Conservation (phyloP, 2,888 invertebrate species). For the Quadroppia sp. region DNA sequence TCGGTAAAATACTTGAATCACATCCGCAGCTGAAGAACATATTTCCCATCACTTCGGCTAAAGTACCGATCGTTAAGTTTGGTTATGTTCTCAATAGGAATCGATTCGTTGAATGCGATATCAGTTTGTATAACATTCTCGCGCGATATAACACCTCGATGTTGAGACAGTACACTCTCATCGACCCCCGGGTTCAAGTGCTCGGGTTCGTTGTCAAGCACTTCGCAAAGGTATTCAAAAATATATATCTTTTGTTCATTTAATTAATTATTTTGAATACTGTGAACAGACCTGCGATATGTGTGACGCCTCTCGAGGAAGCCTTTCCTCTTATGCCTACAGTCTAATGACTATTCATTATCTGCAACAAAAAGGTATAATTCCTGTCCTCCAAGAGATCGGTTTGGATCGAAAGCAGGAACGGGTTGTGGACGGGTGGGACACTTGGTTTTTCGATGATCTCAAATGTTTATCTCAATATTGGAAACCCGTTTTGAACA, state of each 20-base stretch:
- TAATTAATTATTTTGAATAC: neutral
- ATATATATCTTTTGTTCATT: constrained; percentile 28
- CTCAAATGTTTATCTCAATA: constrained; percentile 51
- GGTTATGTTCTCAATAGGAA: constrained; percentile 53
- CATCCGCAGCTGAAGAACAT: constrained; percentile 53
- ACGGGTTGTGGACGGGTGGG: constrained; percentile 57
- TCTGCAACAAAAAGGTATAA: constrained; percentile 60
- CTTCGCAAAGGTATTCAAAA: constrained; percentile 56
- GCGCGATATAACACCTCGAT: constrained; percentile 59
- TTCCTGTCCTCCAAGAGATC: constrained; percentile 62
- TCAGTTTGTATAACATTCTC: constrained; percentile 60
- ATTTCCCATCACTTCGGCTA: constrained; percentile 58
- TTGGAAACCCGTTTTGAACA: constrained; percentile 57
- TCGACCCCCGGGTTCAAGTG: constrained; percentile 57
- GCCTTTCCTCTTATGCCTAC: constrained; percentile 62
- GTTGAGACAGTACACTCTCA: constrained; percentile 56
- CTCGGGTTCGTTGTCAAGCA: constrained; percentile 59
- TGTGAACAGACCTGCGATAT: constrained; percentile 56
- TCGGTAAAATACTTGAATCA: constrained; percentile 53
- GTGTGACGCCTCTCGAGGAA: constrained; percentile 61
- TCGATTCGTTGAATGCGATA: constrained; percentile 58
- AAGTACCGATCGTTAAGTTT: constrained; percentile 63
- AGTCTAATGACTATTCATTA: constrained; percentile 60
- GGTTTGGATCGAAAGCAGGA: constrained; percentile 47
- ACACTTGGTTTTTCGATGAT: constrained; percentile 59